Evolutionary conservation across 2,113 vertebrate genomes (phyloP).

Genomic region (Aptenodytes forsteri): DNA sequence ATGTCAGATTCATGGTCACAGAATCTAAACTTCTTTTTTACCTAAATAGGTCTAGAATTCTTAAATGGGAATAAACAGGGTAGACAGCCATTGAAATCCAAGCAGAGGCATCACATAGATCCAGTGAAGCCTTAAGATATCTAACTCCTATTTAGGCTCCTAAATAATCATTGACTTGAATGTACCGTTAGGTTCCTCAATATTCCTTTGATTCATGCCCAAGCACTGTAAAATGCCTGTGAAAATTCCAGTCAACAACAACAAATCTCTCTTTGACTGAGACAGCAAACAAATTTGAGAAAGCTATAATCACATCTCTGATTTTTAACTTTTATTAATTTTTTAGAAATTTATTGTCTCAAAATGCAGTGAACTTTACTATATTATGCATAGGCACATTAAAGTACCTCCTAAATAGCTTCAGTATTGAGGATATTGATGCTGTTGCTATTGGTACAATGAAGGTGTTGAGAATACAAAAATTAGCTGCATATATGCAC

Average conservation of each 20-base stretch:
- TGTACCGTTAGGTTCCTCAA: background rate
- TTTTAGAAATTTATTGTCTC: background rate
- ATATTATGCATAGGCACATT: background rate
- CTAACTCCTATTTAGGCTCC: background rate
- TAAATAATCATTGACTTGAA: background rate
- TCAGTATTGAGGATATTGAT: background rate
- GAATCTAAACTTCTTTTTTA: background rate
- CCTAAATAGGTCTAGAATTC: background rate
- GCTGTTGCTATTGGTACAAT: background rate
- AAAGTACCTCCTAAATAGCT: background rate
- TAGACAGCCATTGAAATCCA: background rate
- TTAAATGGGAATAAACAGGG: background rate
- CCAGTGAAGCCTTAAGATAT: background rate
- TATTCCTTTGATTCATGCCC: background rate
- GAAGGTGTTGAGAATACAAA: background rate
- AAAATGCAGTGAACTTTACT: background rate
- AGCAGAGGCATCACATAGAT: background rate
- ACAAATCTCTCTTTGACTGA: background rate
- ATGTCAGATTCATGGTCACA: background rate
- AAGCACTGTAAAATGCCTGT: background rate
- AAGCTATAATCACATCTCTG: background rate
- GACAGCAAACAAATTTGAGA: background rate
- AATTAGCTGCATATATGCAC: background rate
- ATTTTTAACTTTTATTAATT: background rate
- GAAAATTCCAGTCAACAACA: background rate